A percentile compares a stretch with the other conserved stretches of the same genome.
phyloP scores from a whole-genome alignment of 2,888 invertebrate genomes.

The Ditula angustiorana region DNA sequence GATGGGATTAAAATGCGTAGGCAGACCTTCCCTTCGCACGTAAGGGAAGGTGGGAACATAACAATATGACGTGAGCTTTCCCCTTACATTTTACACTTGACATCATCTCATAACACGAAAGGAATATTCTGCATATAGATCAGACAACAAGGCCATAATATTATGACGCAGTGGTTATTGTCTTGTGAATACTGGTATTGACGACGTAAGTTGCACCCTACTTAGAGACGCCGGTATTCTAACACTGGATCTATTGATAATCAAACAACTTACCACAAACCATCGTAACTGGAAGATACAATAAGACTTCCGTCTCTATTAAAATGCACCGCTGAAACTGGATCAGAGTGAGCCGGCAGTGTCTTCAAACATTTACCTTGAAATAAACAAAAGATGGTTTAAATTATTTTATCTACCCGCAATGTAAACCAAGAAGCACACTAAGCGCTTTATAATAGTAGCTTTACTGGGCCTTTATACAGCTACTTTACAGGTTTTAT shows the following conservation, averaged over 20 bases:
- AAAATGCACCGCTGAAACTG: constrained; percentile 99
- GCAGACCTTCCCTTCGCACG: neutral
- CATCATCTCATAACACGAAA: no score
- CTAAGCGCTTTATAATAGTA: no score
- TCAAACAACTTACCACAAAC: constrained; percentile 90
- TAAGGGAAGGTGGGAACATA: neutral
- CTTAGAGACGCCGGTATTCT: no score
- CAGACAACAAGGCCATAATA: no score
- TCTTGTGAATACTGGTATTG: no score
- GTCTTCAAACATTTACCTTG: constrained; percentile 96
- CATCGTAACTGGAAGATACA: constrained; percentile 99
- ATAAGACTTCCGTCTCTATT: constrained; percentile 99
- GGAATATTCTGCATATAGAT: neutral
- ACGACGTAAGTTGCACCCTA: no score
- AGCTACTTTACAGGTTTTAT: no score
- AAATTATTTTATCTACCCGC: neutral
- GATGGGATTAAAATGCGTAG: constrained; percentile 6
- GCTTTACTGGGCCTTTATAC: no score
- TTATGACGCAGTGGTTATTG: no score
- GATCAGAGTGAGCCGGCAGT: constrained; percentile 99
- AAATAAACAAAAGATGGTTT: constrained; percentile 11
- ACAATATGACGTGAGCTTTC: neutral
- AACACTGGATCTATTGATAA: neutral
- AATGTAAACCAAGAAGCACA: no score
- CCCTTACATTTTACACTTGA: neutral